These are phyloP conservation scores for Tortricodes alternella DNA, from an alignment of 2,888 invertebrate species.

Conservation along the genomic window DNA sequence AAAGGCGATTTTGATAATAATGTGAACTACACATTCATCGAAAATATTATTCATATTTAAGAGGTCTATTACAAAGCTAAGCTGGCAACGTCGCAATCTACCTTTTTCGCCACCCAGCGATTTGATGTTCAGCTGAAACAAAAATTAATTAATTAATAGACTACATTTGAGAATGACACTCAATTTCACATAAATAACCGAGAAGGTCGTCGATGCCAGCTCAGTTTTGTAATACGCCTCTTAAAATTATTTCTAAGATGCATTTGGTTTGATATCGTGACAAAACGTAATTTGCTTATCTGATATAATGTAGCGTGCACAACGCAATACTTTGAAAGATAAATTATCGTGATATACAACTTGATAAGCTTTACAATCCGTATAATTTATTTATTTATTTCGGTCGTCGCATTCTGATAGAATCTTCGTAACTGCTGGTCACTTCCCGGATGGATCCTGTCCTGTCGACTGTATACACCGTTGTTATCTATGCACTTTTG, in stretches of 20 bases:
- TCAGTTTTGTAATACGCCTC: neutral
- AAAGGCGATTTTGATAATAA: neutral
- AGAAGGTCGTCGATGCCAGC: no score
- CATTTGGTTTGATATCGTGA: slow-evolving; percentile 12
- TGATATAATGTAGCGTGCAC: neutral
- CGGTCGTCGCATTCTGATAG: neutral
- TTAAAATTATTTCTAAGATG: slow-evolving; percentile 12
- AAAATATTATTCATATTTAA: no score
- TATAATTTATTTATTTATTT: neutral
- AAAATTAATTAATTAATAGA: no score
- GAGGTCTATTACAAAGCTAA: no score
- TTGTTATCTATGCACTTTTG: no score
- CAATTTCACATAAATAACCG: no score
- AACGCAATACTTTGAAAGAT: slow-evolving; percentile 14
- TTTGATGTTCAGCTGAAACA: no score
- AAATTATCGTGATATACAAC: slow-evolving; percentile 7
- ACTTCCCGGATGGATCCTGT: neutral
- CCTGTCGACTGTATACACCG: no score
- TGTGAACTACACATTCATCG: no score
- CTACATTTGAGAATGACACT: no score
- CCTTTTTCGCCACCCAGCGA: no score
- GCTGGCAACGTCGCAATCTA: no score
- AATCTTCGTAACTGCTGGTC: neutral
- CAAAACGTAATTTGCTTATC: slow-evolving; percentile 1
- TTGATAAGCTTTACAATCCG: slow-evolving; percentile 1